Conservation (phyloP, 2,797 vertebrate species). For the Hipposideros larvatus region DNA sequence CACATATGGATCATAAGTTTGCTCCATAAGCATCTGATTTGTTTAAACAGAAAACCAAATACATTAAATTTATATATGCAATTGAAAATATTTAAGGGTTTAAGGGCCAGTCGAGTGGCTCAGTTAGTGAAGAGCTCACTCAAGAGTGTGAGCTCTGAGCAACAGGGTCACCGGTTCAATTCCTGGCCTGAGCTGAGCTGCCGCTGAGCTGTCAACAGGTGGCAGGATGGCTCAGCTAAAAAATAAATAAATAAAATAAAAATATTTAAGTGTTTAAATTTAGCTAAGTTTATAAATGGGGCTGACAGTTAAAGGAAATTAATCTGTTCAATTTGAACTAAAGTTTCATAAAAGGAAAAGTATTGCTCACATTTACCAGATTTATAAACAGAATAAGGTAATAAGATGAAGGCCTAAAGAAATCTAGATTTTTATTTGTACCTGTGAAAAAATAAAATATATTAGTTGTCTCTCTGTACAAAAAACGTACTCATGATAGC, state of each 20-base stretch:
- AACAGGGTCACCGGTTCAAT: too few species aligned
- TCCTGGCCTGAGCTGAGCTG: too few species aligned
- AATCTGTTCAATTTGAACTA: conserved; percentile 42
- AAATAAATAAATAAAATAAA: background rate
- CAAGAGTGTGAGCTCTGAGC: too few species aligned
- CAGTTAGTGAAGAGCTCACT: too few species aligned
- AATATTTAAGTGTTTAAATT: conserved; percentile 58
- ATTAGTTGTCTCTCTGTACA: conserved; percentile 47
- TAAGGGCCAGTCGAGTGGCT: too few species aligned
- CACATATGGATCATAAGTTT: conserved; percentile 53
- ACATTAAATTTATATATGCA: conserved; percentile 17
- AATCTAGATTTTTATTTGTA: background rate
- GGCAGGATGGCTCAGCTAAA: too few species aligned
- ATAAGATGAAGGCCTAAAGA: background rate
- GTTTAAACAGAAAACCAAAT: conserved; percentile 52
- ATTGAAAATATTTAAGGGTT: conserved; percentile 58
- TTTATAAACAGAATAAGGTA: background rate
- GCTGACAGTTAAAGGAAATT: background rate
- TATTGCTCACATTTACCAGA: conserved; percentile 43
- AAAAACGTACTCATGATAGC: conserved; percentile 38
- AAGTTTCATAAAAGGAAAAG: conserved; percentile 46
- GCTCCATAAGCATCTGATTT: background rate
- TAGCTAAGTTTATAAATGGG: conserved; percentile 48
- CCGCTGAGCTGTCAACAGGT: too few species aligned
- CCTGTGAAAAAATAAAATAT: background rate